Percentiles rank a stretch among this genome's conserved stretches.
phyloP scores from a whole-genome alignment of 1,140 invertebrate species.

The Tetraneura akinire region DNA sequence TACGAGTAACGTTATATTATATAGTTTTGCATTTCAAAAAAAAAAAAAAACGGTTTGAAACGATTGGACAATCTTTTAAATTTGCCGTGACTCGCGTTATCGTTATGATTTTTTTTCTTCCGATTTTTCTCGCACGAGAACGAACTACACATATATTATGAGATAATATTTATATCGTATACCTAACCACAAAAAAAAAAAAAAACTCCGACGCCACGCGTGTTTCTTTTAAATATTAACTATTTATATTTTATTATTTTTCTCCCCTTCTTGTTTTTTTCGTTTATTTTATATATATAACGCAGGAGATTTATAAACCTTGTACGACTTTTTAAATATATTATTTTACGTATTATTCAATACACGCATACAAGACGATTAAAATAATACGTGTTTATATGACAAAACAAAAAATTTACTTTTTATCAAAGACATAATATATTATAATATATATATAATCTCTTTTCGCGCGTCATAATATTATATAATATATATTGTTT shows the following conservation, averaged over 20 bases:
- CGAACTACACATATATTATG: no score
- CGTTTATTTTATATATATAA: no score
- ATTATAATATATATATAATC: background rate
- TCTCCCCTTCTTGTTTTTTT: background rate
- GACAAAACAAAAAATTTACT: background rate
- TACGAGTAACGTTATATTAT: no score
- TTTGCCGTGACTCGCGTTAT: background rate
- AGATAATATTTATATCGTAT: no score
- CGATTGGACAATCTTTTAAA: constrained; percentile 35
- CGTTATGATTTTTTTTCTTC: background rate
- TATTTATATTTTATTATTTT: background rate
- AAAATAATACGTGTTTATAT: background rate
- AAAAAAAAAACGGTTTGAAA: constrained; percentile 34
- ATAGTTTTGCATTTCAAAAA: no score
- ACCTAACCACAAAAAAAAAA: background rate
- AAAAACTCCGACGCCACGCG: no score
- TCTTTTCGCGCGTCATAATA: constrained; percentile 22
- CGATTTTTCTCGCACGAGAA: background rate
- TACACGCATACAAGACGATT: background rate
- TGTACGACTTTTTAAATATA: constrained; percentile 5
- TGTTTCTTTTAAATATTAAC: no score
- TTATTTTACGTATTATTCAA: constrained; percentile 1
- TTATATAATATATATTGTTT: constrained; percentile 36
- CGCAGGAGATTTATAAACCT: background rate
- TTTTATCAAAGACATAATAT: background rate